phyloP scores from a whole-genome alignment of 2,113 vertebrate genomes.

The Larimichthys crocea region DNA sequence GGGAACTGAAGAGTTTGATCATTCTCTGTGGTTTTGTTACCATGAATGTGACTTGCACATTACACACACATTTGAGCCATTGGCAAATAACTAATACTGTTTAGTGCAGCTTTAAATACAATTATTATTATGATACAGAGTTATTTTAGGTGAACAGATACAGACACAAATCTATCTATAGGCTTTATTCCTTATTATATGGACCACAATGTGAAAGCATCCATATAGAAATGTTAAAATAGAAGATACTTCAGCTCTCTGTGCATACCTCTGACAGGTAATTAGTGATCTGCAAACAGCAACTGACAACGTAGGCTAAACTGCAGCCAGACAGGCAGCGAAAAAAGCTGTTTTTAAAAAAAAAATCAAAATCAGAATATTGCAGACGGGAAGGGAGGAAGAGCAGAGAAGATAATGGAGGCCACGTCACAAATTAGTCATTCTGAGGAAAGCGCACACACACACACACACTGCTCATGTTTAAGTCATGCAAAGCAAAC shows the following conservation, averaged over 20 bases:
- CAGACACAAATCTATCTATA: neutral
- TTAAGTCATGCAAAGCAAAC: constrained; percentile 57
- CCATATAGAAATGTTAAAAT: neutral
- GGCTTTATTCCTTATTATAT: neutral
- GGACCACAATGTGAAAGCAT: neutral
- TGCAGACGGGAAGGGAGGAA: constrained; percentile 13
- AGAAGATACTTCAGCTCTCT: neutral
- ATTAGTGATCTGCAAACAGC: neutral
- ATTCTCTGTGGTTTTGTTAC: too few relatives aligned
- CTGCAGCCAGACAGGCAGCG: neutral
- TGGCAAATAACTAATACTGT: neutral
- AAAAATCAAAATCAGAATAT: constrained; percentile 2
- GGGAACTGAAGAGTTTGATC: too few relatives aligned
- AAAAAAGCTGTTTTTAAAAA: neutral
- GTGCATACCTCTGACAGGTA: neutral
- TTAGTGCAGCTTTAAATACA: neutral
- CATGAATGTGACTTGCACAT: neutral
- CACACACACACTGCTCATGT: constrained; percentile 16
- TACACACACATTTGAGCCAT: neutral
- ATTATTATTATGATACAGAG: too few relatives aligned
- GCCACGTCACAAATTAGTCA: constrained; percentile 32
- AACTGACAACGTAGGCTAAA: neutral
- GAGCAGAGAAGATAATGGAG: constrained; percentile 16
- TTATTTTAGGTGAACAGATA: neutral
- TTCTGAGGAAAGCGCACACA: neutral